Conservation (phyloP, 2,888 invertebrate genomes). For the Embidobia sp. region DNA sequence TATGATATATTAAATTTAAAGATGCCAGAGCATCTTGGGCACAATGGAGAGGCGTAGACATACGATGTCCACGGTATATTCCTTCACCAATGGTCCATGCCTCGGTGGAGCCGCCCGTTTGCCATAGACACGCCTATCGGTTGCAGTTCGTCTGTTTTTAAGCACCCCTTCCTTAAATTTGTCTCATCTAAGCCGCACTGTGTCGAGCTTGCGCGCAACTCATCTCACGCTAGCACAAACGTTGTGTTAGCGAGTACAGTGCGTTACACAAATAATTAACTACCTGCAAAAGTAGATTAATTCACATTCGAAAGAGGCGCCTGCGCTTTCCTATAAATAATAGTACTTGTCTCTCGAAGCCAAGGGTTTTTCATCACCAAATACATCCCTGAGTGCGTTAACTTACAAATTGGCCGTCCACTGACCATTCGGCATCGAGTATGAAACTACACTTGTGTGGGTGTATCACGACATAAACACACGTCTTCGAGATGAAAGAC, state of each 20-base stretch:
- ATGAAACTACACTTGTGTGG: constrained; percentile 30
- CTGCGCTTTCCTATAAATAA: no score
- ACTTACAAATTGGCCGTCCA: constrained; percentile 36
- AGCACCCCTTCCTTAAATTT: constrained; percentile 62
- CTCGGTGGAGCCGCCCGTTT: constrained; percentile 77
- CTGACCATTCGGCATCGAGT: constrained; percentile 60
- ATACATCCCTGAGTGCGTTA: constrained; percentile 12
- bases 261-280: not conserved
- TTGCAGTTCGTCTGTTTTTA: constrained; percentile 60
- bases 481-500: constrained; percentile 58
- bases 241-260: not conserved
- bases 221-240: constrained; percentile 36
- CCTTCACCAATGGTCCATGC: constrained; percentile 79
- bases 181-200: constrained; percentile 67
- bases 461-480: constrained; percentile 38
- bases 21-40: constrained; percentile 12
- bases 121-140: constrained; percentile 70
- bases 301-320: no score
- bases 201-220: constrained; percentile 69
- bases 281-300: not conserved
- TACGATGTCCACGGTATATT: constrained; percentile 73
- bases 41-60: constrained; percentile 75
- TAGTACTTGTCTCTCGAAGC: no score
- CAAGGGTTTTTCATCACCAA: no score
- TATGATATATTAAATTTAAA: constrained; percentile 45